Evolutionary conservation across 2,888 invertebrate genomes (phyloP).

Genomic region (Flabesymbios commensalis): DNA sequence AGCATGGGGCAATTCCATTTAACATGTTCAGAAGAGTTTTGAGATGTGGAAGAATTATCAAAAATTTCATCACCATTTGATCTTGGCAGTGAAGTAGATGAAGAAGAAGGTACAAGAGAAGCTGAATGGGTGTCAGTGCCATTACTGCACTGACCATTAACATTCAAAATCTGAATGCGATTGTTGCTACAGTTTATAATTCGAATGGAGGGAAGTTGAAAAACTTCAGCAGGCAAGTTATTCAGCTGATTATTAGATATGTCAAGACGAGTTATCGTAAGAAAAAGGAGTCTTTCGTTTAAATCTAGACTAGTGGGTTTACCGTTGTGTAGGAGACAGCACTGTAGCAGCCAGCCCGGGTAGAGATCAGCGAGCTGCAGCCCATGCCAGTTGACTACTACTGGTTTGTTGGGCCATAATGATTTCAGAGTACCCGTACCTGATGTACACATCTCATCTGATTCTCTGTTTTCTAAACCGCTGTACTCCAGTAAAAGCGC

Average conservation of each 20-base stretch:
- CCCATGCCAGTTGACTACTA: slow-evolving; percentile 84
- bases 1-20: slow-evolving; percentile 69
- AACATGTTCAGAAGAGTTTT: too few species aligned
- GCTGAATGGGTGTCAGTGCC: too few species aligned
- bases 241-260: slow-evolving; percentile 86
- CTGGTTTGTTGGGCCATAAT: slow-evolving; percentile 49
- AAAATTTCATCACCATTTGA: too few species aligned
- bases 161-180: too few species aligned
- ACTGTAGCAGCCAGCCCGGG: slow-evolving; percentile 81
- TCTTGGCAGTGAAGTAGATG: too few species aligned
- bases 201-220: slow-evolving; percentile 70
- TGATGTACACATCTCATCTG: not conserved
- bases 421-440: not conserved
- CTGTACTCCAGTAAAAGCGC: slow-evolving; percentile 2
- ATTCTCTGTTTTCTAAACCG: not conserved
- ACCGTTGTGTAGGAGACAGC: slow-evolving; percentile 83
- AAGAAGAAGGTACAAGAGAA: too few species aligned
- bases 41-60: too few species aligned
- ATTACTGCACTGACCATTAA: too few species aligned
- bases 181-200: too few species aligned
- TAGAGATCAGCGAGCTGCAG: slow-evolving; percentile 71
- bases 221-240: slow-evolving; percentile 79
- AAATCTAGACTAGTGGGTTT: slow-evolving; percentile 71
- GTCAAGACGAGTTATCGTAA: slow-evolving; percentile 90
- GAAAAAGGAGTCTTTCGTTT: slow-evolving; percentile 74